Evolutionary conservation across 1,140 invertebrate genomes (phyloP), one percentile per base, ranked within the genome.

Genomic region (Drosophila sturtevanti): DNA sequence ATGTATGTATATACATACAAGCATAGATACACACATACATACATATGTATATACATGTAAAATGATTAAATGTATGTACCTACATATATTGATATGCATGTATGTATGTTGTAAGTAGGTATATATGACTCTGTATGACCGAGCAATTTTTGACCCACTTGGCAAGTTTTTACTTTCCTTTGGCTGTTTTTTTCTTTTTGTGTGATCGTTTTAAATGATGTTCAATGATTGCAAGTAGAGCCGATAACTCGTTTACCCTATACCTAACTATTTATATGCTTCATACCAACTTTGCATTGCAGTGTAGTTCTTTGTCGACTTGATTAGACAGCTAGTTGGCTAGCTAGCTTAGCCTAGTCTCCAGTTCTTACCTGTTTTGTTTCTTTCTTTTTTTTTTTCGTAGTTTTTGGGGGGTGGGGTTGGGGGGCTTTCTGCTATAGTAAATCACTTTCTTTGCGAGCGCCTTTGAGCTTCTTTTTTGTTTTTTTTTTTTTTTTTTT

Each of bases 111-210:
- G n/a, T n/a, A n/a, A n/a, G n/a, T n/a, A n/a, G n/a, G n/a, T n/a
- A n/a, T n/a, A n/a, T n/a, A n/a, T n/a, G n/a, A n/a, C n/a, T n/a
- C n/a, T n/a, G 58, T 73, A 72, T 81, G 77, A 71, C 78, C 58
- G 56, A 41, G 61, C 82, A 72, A 68, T 81, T 81, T 77, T 87
- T 87, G 82, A 87, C 82, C 82, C 82, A 86, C 79, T 86, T 86
- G 79, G 66, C 82, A 71, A 72, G 79, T 72, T 86, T 86, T 86
- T 86, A 86, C 82, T 86, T 86, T 86, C 82, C 87, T 86, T 86
- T 52, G 81, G 66, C 74, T 84, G 77, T 84, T 87, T 31, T 31
- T 31, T 31, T 31, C 81, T 84, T 87, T n/a, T n/a, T n/a, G n/a
- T n/a, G n/a, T n/a, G 55, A 81, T 64, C 24, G 9, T 16, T n/a